phyloP scores from a whole-genome alignment of 1,140 invertebrate species.

The Drosophila sucinea region DNA sequence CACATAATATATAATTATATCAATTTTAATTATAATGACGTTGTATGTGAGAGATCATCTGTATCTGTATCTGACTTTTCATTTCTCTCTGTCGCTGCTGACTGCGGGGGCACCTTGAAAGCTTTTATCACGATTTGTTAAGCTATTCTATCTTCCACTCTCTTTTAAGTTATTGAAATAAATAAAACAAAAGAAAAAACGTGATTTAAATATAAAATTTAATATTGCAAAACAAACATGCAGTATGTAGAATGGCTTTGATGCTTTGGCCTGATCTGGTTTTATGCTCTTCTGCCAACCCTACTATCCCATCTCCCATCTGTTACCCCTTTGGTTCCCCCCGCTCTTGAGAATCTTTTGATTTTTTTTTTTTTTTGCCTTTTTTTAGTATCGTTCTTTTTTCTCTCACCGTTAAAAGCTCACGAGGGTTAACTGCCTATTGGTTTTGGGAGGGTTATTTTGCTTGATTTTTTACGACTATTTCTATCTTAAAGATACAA shows the following conservation, averaged over 20 bases:
- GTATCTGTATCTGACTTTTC: too few relatives aligned
- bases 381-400: neutral
- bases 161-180: conserved; percentile 22
- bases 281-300: neutral
- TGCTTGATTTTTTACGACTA: conserved; percentile 76
- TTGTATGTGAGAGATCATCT: too few relatives aligned
- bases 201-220: conserved; percentile 79
- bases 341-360: neutral
- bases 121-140: conserved; percentile 62
- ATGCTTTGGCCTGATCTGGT: conserved; percentile 21
- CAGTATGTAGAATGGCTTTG: conserved; percentile 18
- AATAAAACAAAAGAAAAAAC: conserved; percentile 44
- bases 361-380: neutral
- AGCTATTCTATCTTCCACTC: conserved; percentile 8
- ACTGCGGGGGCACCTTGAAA: conserved; percentile 2
- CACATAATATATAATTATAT: conserved; percentile 7
- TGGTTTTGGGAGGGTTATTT: conserved; percentile 56
- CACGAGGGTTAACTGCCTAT: conserved; percentile 52
- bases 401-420: conserved; percentile 50
- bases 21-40: too few relatives aligned
- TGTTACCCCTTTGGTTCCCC: neutral
- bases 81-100: neutral
- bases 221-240: conserved; percentile 60
- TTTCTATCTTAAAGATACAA: conserved; percentile 78
- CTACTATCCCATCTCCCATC: neutral